Percentiles rank a stretch among this genome's conserved stretches.
These are phyloP conservation scores for Nomada goodeniana DNA, from an alignment of 2,888 invertebrate genomes.

Conservation along the genomic window DNA sequence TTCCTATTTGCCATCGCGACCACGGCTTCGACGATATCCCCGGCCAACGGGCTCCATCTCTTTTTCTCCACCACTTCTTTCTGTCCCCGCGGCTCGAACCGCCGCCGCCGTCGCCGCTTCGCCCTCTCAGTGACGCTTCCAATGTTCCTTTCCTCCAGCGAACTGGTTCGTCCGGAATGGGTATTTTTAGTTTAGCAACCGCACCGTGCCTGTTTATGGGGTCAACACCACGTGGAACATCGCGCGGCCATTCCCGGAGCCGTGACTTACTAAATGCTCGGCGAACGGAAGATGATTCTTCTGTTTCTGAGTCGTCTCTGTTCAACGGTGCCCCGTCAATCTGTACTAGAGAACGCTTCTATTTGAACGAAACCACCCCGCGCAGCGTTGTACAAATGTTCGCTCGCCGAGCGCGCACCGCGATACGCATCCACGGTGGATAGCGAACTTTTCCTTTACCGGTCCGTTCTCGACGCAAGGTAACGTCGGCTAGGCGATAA, in stretches of 20 bases:
- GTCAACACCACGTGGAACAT: conserved; percentile 74
- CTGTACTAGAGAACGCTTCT: too few species aligned
- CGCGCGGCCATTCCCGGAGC: conserved; percentile 26
- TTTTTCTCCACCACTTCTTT: conserved; percentile 12
- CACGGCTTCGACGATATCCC: background rate
- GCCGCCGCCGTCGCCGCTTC: conserved; percentile 4
- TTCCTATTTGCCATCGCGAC: conserved; percentile 16
- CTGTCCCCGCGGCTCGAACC: conserved; percentile 1
- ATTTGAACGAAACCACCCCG: too few species aligned
- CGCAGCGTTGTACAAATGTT: too few species aligned
- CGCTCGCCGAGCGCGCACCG: too few species aligned
- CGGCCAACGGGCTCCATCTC: background rate
- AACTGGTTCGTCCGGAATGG: conserved; percentile 73
- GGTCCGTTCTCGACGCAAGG: background rate
- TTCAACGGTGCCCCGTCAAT: background rate
- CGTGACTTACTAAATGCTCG: conserved; percentile 31
- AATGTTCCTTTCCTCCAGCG: conserved; percentile 63
- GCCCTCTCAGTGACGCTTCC: conserved; percentile 35
- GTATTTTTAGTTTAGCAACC: conserved; percentile 76
- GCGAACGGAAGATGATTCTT: background rate
- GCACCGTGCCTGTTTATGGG: conserved; percentile 75
- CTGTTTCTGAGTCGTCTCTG: background rate
- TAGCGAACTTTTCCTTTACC: background rate
- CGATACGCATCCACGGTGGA: too few species aligned
- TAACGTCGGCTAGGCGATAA: background rate